These are phyloP conservation scores for Galleria mellonella DNA, from an alignment of 1,140 invertebrate genomes.

Conservation along the genomic window DNA sequence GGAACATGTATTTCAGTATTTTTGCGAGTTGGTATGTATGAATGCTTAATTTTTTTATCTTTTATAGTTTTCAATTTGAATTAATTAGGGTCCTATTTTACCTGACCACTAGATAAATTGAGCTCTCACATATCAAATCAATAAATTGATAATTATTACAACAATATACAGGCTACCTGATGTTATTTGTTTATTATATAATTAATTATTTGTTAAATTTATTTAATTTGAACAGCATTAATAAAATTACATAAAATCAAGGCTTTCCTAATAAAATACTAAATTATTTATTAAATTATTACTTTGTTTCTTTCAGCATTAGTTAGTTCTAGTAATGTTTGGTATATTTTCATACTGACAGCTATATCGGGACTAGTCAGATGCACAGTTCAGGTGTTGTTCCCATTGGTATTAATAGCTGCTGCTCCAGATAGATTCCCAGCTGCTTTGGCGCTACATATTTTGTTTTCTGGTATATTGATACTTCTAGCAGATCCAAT, in stretches of 20 bases:
- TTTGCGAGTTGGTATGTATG: slow-evolving; percentile 47
- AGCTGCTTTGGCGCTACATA: slow-evolving; percentile 54
- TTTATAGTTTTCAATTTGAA: neutral
- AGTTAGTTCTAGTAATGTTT: slow-evolving; percentile 39
- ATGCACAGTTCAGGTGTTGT: slow-evolving; percentile 58
- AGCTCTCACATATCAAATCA: too few relatives aligned
- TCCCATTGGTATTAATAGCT: slow-evolving; percentile 45
- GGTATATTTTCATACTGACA: slow-evolving; percentile 47
- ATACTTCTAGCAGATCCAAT: slow-evolving; percentile 60
- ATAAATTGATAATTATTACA: too few relatives aligned
- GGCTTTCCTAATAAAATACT: too few relatives aligned
- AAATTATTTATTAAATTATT: too few relatives aligned
- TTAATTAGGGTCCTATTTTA: too few relatives aligned
- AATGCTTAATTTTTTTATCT: slow-evolving; percentile 5
- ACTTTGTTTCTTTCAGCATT: slow-evolving; percentile 35
- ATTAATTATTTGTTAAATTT: too few relatives aligned
- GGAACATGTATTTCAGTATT: slow-evolving; percentile 54
- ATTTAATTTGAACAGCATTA: too few relatives aligned
- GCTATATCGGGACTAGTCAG: slow-evolving; percentile 56
- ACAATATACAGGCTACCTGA: too few relatives aligned
- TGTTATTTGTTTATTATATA: too few relatives aligned
- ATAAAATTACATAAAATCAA: too few relatives aligned
- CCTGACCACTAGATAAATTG: too few relatives aligned
- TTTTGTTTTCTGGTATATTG: slow-evolving; percentile 51
- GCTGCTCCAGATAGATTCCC: slow-evolving; percentile 58